phyloP scores from a whole-genome alignment of 2,797 vertebrate species.

The Sus cebifrons region DNA sequence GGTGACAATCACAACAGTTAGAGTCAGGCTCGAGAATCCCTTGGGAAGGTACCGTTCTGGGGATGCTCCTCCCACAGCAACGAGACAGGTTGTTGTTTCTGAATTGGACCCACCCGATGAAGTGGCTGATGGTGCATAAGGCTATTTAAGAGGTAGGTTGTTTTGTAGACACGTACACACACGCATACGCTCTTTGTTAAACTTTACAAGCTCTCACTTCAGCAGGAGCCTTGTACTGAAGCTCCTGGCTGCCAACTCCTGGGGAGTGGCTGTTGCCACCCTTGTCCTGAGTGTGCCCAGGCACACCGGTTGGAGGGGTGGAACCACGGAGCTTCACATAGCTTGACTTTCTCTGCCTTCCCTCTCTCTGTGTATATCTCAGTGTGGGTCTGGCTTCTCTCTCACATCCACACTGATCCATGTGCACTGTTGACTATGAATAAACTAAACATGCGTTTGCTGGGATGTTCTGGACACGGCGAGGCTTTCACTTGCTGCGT shows the following conservation, averaged over 20 bases:
- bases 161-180: neutral
- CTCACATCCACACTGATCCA: accelerated
- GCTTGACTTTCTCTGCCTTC: neutral
- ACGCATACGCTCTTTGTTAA: neutral
- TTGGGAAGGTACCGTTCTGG: neutral
- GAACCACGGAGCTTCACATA: neutral
- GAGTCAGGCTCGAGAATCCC: neutral
- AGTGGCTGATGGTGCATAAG: neutral
- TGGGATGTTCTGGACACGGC: neutral
- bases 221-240: neutral
- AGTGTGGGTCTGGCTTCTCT: neutral
- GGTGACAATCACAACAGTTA: neutral
- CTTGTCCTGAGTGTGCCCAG: accelerated
- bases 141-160: neutral
- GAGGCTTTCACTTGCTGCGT: too few relatives aligned
- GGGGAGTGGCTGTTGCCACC: neutral
- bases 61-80: neutral
- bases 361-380: neutral
- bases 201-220: neutral
- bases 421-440: neutral
- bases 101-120: neutral
- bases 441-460: neutral
- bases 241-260: neutral
- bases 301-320: accelerated
- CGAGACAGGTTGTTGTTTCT: neutral